Evolutionary conservation across 2,113 vertebrate species (phyloP), one percentile per base, ranked within the genome.

Genomic region (Semicossyphus pulcher): DNA sequence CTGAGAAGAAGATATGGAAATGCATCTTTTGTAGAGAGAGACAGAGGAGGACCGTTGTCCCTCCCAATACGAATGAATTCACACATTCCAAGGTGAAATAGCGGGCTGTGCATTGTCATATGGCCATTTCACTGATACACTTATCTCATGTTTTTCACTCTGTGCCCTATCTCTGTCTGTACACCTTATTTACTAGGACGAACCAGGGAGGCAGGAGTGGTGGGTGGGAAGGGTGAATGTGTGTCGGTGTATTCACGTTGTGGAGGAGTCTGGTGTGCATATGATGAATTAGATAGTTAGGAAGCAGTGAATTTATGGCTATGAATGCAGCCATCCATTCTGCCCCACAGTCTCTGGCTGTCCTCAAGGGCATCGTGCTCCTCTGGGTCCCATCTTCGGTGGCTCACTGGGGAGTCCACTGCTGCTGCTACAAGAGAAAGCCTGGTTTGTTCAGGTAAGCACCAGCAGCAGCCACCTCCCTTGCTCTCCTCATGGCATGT

Each of bases 261-360:
- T 25, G 28, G 56, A 83, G 76, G 75, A 86, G 78, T 84, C 66
- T 72, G 56, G 78, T 86, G 87, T 79, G 91, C 61, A 78, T 86
- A 83, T 93, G 92, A 93, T 88, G 84, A 91, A 93, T 89, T 91
- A 81, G 86, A 90, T 88, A 86, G 91, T 90, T 89, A 85, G 87
- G 81, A 89, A 80, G 89, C 75, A 29, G 78, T 70, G 89, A 89
- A 92, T 92, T 93, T 92, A 92, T 89, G 86, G 88, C 82, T 31
- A 58, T 76, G 85, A 89, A 85, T 72, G 83, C 78, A 77, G 82
- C 80, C 83, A 90, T 91, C 86, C 84, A 89, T 93, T 84, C 89
- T 83, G 70, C 60, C 57, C 80, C 11, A 62, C 84, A 81, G 74
- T 84, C 44, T 61, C 76, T 39, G 67, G 85, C 80, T 78, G 80